These are phyloP conservation scores for Vipera ursinii DNA, from an alignment of 2,797 vertebrate species.

Conservation along the genomic window DNA sequence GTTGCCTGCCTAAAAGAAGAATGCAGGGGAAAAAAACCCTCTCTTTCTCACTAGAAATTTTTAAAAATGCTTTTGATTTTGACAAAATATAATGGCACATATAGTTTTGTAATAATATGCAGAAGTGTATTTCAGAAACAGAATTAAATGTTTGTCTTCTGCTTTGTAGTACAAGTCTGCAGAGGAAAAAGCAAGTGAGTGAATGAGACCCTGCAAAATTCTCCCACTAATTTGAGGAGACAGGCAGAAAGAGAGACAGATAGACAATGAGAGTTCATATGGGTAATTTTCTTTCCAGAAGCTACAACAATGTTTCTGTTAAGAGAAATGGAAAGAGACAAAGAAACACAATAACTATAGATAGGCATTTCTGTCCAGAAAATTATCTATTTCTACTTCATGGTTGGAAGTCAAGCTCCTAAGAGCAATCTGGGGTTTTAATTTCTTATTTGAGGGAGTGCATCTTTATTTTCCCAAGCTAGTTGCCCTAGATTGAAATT, in stretches of 20 bases:
- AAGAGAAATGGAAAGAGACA: conserved; percentile 77
- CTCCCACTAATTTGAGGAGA: conserved; percentile 70
- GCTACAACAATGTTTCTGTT: conserved; percentile 77
- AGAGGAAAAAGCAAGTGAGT: conserved; percentile 51
- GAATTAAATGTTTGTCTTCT: conserved; percentile 64
- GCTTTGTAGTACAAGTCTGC: conserved; percentile 67
- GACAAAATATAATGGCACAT: conserved; percentile 46
- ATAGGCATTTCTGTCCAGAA: conserved; percentile 58
- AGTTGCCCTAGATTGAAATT: conserved; percentile 51
- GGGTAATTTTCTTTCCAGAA: conserved; percentile 72
- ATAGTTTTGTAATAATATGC: conserved; percentile 48
- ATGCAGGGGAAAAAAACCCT: neutral
- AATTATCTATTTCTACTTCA: conserved; percentile 38
- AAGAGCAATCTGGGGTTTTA: conserved; percentile 50
- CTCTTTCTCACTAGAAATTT: neutral
- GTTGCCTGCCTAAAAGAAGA: conserved; percentile 39
- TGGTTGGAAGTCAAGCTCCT: conserved; percentile 12
- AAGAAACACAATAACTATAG: conserved; percentile 73
- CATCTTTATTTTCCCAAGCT: conserved; percentile 44
- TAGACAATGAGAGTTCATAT: conserved; percentile 64
- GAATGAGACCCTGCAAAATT: conserved; percentile 60
- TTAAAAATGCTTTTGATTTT: conserved; percentile 5
- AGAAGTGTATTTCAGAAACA: conserved; percentile 55
- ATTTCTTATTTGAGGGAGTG: conserved; percentile 42
- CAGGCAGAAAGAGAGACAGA: conserved; percentile 56